Evolutionary conservation across 2,113 vertebrate genomes (phyloP), one percentile per base, ranked within the genome.

Genomic region (Erythrocercus mccallii): DNA sequence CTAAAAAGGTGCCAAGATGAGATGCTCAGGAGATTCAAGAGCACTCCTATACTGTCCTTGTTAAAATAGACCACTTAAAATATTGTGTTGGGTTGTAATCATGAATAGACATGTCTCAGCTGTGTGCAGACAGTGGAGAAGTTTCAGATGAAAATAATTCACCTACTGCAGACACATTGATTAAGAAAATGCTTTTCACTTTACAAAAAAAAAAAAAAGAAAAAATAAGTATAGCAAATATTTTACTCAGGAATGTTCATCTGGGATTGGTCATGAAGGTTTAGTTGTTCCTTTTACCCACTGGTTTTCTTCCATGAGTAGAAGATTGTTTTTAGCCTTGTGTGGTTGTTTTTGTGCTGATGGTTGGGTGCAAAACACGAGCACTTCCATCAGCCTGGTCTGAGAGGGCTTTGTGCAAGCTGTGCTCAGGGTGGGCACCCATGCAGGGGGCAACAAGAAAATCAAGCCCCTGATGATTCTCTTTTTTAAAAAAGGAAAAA

Each of bases 1-100:
- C 47, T 61, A 25, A 56, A 79, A 66, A 62, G 16, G 15, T 91
- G 70, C 58, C 70, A 78, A 50, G 50, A 65, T 25, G 27, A 87
- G 47, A 54, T 50, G 50, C 48, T 80, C 47, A 73, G 85, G 61
- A 94, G 86, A 85, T 89, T 81, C 83, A 81, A 81, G 81, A 94
- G 40, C 56, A n/a, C 38, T 57, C 57, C 65, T 82, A 35, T 86
- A 73, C 42, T 61, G 44, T 35, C 25, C 14, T 35, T 68, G 44
- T 68, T 69, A 81, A 94, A 94, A 86, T 48, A 84, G 38, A 86
- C 60, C 28, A 71, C n/a, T 71, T 83, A 56, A 74, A 89, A 84
- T 82, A 64, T 25, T 72, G 12, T 72, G 4, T 60, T 86, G 51
- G 24, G 35, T 79, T 89, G 31, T 53, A 69, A 79, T 84, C 48